Evolutionary conservation across 1,140 invertebrate species (phyloP).

Genomic region (Drosophila subobscura): DNA sequence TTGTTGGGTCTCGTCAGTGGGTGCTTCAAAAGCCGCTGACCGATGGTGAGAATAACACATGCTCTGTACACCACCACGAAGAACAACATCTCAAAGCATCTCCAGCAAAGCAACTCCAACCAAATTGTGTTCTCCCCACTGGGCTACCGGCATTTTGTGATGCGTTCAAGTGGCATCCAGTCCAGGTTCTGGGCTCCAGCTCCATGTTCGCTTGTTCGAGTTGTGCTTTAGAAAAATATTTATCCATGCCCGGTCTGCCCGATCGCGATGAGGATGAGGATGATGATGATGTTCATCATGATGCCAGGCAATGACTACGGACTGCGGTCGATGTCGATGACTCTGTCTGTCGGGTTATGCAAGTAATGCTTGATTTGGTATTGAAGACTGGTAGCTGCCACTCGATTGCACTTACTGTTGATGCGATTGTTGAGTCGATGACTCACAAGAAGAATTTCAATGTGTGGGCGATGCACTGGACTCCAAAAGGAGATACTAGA

Average conservation of each 20-base stretch:
- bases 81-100: too few relatives aligned
- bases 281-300: constrained; percentile 43
- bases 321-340: constrained; percentile 56
- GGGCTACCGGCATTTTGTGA: constrained; percentile 64
- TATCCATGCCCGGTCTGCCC: constrained; percentile 58
- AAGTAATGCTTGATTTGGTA: constrained; percentile 82
- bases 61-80: constrained; percentile 17
- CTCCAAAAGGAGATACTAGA: neutral
- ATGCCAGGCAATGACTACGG: constrained; percentile 22
- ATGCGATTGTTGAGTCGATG: constrained; percentile 52
- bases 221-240: constrained; percentile 71
- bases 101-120: neutral
- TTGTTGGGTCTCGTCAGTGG: constrained; percentile 53
- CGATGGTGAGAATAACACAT: constrained; percentile 52
- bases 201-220: constrained; percentile 47
- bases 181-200: constrained; percentile 37
- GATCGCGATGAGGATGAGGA: constrained; percentile 44
- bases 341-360: constrained; percentile 64
- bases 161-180: constrained; percentile 62
- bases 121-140: constrained; percentile 22
- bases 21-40: constrained; percentile 73
- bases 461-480: constrained; percentile 38
- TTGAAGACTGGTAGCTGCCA: constrained; percentile 79
- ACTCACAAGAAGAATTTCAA: constrained; percentile 48
- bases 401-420: constrained; percentile 41